Conservation (phyloP, 2,113 vertebrate genomes). For the Quiscalus mexicanus region DNA sequence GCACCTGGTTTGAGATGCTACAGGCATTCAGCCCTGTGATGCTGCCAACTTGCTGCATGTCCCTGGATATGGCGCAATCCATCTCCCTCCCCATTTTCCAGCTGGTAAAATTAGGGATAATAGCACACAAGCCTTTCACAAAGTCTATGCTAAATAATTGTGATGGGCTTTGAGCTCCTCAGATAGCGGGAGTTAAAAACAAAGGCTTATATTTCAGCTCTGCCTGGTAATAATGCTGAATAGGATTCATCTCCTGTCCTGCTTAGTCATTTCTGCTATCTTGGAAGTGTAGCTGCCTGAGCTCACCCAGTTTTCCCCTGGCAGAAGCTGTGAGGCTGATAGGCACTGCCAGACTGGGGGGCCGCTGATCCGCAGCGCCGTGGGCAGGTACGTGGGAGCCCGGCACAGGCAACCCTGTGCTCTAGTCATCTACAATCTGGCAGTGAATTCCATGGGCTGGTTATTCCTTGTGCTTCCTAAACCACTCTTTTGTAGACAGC, state of each 20-base stretch:
- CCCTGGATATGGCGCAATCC: accelerated
- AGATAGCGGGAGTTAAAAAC: constrained; percentile 27
- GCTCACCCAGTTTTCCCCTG: neutral
- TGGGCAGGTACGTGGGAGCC: neutral
- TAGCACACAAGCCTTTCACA: constrained; percentile 14
- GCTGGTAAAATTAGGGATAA: constrained; percentile 50
- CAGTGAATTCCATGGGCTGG: neutral
- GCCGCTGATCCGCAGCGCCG: accelerated
- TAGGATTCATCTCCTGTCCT: constrained; percentile 35
- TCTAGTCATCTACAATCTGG: neutral
- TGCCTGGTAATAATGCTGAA: constrained; percentile 26
- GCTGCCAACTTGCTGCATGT: neutral
- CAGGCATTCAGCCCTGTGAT: neutral
- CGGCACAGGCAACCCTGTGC: neutral
- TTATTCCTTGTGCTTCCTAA: neutral
- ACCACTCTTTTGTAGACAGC: neutral
- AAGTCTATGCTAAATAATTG: constrained; percentile 51
- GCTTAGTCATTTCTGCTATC: constrained; percentile 8
- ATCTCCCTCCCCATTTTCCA: neutral
- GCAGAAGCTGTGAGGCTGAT: neutral
- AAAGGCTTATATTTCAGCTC: constrained; percentile 43
- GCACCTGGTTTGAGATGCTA: neutral
- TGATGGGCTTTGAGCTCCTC: constrained; percentile 43
- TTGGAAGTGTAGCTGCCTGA: neutral
- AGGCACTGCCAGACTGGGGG: neutral